Evolutionary conservation across 2,888 invertebrate species (phyloP), one percentile per base, ranked within the genome.

Genomic region (Drosophila testacea): DNA sequence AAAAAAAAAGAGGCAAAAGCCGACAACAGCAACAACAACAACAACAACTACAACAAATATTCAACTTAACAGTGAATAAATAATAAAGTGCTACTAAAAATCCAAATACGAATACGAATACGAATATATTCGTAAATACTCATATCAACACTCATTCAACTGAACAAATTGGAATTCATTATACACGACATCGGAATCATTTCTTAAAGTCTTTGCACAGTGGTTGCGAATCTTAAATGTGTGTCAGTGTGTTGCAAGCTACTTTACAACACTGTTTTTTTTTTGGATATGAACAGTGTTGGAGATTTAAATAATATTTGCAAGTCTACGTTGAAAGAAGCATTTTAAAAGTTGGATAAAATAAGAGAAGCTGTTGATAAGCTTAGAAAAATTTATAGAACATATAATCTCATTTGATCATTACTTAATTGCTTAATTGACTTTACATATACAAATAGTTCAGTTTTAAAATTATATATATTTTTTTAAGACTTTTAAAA

Each of bases 1-100:
- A 56, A 66, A 65, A 60, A 48, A 55, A 47, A 54, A 52, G 62
- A 78, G 32, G 59, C 62, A 68, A 51, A 67, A 34, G 62, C 64
- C 65, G 60, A 56, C 64, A 63, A 48, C 62, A 59, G 39, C 66
- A 68, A 42, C 22, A 32, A 32, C 32, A 9, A 6, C 32, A 32
- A 32, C n/a, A 11, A 42, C 16, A 42, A 42, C 30, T 13, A 50
- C 30, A 56, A 47, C 50, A 50, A 41, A 52, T 65, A 57, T 46
- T 61, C 62, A 51, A 42, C 67, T 85, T 69, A 82, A 82, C 83
- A 77, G 83, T 73, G 80, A 89, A 85, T 83, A 88, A 84, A 84
- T 79, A 83, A 84, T 75, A 71, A 66, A 66, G 68, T 64, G 78
- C 61, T 69, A 81, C 81, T 77, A 71, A 65, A 63, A 69, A 65